Base-by-base conservation (phyloP, 2,113 vertebrate genomes). In the Bubo scandiacus region DNA sequence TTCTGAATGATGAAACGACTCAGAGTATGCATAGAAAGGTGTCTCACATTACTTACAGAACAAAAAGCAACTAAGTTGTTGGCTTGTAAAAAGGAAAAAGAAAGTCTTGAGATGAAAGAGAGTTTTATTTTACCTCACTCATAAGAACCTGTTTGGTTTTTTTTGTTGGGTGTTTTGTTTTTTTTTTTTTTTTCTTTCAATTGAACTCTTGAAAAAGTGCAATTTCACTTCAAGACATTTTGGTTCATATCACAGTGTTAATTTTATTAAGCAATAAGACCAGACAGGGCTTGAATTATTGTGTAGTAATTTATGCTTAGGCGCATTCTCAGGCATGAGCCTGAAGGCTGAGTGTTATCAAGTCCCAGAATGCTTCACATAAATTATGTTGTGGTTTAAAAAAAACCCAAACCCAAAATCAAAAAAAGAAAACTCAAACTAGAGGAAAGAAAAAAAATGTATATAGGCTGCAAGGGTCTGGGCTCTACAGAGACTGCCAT, bases 261-360 rank as follows among this genome's bases (percentile, higher is more conserved):
- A 96, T 94, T 96, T 96, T 95, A 95, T 95, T 87, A 94, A 96
- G 73, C 57, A 87, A 21, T 85, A 82, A 86, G 84, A 86, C 81
- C 84, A 97, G 74, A 97, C 93, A 94, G 65, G 86, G 30, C 89
- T 97, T 92, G 92, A 97, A 91, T 97, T 84, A 92, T 94, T 94
- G 84, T 88, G 70, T 68, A 96, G 86, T 95, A 97, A 90, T 94
- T 94, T 95, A 85, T 94, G 83, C 49, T 95, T 96, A 88, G 95
- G 81, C 91, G 58, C 38, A 65, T 92, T 92, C 85, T 87, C 58
- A 92, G 71, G 90, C 81, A 89, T 45, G 63, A 51, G 23, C 91
- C 70, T 90, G 67, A 97, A 89, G 74, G 71, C 32, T 90, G 65
- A 75, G 11, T 55, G 34, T 78, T 94, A 94, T 88, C 88, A 94